Percentiles rank a stretch among this genome's conserved stretches.
These are phyloP conservation scores for Dendrocopos noguchii DNA, from an alignment of 2,113 vertebrate species.

Conservation along the genomic window DNA sequence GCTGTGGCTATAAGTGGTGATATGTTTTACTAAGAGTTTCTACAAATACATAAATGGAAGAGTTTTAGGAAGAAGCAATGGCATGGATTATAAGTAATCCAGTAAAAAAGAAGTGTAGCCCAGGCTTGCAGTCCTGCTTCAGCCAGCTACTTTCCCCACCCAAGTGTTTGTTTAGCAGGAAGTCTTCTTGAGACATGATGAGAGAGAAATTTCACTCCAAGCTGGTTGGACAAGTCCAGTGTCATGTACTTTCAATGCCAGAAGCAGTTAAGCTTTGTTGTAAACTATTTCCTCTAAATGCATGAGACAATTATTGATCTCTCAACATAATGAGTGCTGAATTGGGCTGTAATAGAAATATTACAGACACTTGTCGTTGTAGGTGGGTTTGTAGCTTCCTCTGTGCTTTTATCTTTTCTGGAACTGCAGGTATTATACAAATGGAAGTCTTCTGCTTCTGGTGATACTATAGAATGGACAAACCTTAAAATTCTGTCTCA, in stretches of 20 bases:
- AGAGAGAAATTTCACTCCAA: conserved; percentile 69
- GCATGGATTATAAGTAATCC: conserved; percentile 69
- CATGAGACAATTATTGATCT: conserved; percentile 31
- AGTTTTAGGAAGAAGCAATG: conserved; percentile 57
- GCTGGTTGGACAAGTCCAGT: conserved; percentile 53
- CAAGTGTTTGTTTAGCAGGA: conserved; percentile 75
- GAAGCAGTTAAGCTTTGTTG: conserved; percentile 42
- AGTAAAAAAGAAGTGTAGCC: conserved; percentile 70
- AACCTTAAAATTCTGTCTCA: neutral
- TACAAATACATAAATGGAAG: conserved; percentile 23
- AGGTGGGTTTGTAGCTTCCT: conserved; percentile 19
- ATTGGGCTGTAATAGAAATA: conserved; percentile 9
- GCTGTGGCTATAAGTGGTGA: conserved; percentile 10
- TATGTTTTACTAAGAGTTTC: conserved; percentile 30
- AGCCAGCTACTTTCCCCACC: conserved; percentile 62
- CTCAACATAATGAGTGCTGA: conserved; percentile 22
- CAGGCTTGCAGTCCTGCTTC: conserved; percentile 66
- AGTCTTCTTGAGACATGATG: conserved; percentile 54
- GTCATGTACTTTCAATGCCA: conserved; percentile 35
- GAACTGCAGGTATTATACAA: neutral
- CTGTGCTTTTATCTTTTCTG: conserved; percentile 18
- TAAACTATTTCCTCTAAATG: conserved; percentile 26
- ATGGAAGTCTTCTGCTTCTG: neutral
- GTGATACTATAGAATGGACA: neutral
- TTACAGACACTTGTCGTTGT: neutral